phyloP scores from a whole-genome alignment of 2,888 invertebrate species.

The Eristalis arbustorum region DNA sequence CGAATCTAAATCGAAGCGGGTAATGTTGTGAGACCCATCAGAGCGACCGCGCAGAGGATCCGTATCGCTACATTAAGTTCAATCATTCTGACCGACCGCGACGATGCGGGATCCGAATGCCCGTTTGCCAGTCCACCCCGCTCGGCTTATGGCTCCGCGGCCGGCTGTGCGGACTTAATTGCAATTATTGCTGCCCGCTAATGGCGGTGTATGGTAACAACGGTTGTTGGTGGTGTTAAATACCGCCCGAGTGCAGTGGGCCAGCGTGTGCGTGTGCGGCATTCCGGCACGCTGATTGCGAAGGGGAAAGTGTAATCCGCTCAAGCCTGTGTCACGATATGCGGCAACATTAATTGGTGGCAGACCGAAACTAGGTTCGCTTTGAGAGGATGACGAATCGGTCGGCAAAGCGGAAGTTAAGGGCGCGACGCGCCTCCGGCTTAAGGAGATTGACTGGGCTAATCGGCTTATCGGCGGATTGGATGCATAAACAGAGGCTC shows the following conservation, averaged over 20 bases:
- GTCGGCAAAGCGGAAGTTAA: not conserved
- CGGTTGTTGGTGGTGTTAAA: constrained; percentile 46
- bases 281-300: not conserved
- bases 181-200: constrained; percentile 23
- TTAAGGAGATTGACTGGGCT: not conserved
- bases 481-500: not conserved
- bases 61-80: constrained; percentile 63
- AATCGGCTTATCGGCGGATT: not conserved
- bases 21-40: constrained; percentile 43
- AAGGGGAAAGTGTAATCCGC: not conserved
- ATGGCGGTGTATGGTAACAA: constrained; percentile 6
- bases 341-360: not conserved
- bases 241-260: constrained; percentile 29
- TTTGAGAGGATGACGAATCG: not conserved
- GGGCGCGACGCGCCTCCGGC: not conserved
- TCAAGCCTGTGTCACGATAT: not conserved
- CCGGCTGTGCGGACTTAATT: constrained; percentile 27
- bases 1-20: constrained; percentile 50
- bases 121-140: not conserved
- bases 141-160: constrained; percentile 11
- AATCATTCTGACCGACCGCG: constrained; percentile 48
- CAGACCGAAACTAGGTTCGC: not conserved
- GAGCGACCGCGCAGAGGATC: constrained; percentile 15
- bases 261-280: not conserved
- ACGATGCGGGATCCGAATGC: constrained; percentile 21